Evolutionary conservation across 2,888 invertebrate species (phyloP), one percentile per base, ranked within the genome.

Genomic region (Dilophus febrilis): DNA sequence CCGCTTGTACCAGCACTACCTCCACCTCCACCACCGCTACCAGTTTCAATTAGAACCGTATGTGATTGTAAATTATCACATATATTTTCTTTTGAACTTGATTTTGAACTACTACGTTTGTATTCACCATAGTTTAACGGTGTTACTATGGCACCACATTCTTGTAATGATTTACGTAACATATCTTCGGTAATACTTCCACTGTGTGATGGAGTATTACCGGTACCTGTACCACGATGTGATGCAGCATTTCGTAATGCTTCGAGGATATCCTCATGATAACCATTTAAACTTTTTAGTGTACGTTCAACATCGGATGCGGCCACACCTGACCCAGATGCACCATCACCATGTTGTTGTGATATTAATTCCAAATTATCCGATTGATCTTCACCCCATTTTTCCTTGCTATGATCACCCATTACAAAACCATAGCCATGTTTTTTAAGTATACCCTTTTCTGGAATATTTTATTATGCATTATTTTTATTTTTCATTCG

Each of bases 391-490:
- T 77, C 77, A 12, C 70, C 73, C 82, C 80, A 82, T 56, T 75
- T 76, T 52, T 78, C 79, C 58, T 79, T 80, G 48, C 72, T 72
- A 51, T 78, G 77, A 50, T 68, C 67, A 49, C 68, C 67, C 50
- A 80, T 77, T 50, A 84, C 79, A 51, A 84, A 84, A 51, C 83
- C 83, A 53, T 72, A 74, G 59, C 71, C 74, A 53, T 77, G 76
- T 65, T 87, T 88, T 71, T 90, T 90, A 56, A 90, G 72, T 59
- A 90, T 90, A 43, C 90, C 90, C 65, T 88, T 88, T 66, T 88
- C 87, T 51, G 85, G 83, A 49, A 81, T 67, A 60, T 82, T 81
- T 44, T 74, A 66, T 58, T 22, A 22, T n/a, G n/a, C n/a, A n/a
- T n/a, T n/a, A n/a, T n/a, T n/a, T n/a, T n/a, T n/a, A n/a, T n/a